These are phyloP conservation scores for Enteromius trimaculatus DNA, from an alignment of 2,797 vertebrate genomes.

Conservation along the genomic window DNA sequence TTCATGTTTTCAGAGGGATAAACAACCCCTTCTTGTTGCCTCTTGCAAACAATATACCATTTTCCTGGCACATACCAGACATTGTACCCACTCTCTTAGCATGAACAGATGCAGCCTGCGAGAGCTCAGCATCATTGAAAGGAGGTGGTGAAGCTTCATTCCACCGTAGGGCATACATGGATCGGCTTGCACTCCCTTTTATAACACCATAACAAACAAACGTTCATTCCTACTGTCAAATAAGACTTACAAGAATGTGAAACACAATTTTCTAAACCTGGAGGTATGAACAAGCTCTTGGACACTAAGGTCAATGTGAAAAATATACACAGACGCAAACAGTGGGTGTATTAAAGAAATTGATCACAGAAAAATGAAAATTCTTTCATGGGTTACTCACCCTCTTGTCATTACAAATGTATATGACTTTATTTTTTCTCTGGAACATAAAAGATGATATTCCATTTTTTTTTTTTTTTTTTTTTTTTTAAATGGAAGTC, in stretches of 20 bases:
- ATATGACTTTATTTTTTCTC: not conserved
- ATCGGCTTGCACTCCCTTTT: not conserved
- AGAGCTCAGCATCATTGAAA: slow-evolving; percentile 1
- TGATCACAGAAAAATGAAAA: not conserved
- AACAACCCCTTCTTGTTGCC: not conserved
- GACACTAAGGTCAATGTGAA: not conserved
- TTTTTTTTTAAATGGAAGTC: not conserved
- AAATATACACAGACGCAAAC: not conserved
- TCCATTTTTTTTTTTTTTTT: not conserved
- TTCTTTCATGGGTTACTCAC: not conserved
- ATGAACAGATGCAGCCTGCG: not conserved
- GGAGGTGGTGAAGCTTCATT: not conserved
- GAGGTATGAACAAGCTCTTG: not conserved
- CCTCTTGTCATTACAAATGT: not conserved
- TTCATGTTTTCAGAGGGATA: slow-evolving; percentile 17
- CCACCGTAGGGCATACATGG: not conserved
- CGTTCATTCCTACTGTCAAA: not conserved
- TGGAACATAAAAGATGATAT: not conserved
- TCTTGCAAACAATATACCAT: not conserved
- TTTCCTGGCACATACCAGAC: not conserved
- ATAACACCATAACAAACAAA: slow-evolving; percentile 5
- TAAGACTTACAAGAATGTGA: not conserved
- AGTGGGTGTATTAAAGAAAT: not conserved
- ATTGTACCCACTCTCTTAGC: not conserved
- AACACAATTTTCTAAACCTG: not conserved